Evolutionary conservation across 2,113 vertebrate species (phyloP).

Genomic region (Notarius quadriscutis): DNA sequence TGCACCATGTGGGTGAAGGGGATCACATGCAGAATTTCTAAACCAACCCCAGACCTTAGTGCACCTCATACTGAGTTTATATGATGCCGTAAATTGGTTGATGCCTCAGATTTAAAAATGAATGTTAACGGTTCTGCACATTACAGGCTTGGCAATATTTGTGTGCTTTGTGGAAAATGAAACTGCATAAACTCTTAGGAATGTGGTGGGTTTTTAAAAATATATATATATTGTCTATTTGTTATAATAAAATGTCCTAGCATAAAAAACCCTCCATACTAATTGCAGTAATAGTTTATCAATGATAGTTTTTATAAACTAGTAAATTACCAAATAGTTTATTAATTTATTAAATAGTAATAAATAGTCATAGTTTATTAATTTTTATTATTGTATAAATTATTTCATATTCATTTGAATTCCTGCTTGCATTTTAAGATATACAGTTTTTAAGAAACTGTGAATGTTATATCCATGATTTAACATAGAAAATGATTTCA

Average conservation of each 20-base stretch:
- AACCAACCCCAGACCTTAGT: constrained; percentile 21
- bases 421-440: neutral
- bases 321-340: no score
- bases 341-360: no score
- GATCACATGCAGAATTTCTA: constrained; percentile 8
- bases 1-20: neutral
- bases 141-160: neutral
- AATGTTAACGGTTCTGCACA: constrained; percentile 7
- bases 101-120: neutral
- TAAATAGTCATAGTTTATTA: no score
- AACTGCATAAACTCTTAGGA: neutral
- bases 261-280: neutral
- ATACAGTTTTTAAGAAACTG: neutral
- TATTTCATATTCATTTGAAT: neutral
- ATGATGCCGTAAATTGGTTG: neutral
- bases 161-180: constrained; percentile 1
- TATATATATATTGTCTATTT: no score
- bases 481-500: neutral
- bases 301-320: no score
- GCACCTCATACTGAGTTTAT: neutral
- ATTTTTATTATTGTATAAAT: no score
- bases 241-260: neutral
- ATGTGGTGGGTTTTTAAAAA: neutral
- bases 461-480: neutral
- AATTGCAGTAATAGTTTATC: neutral